Percentiles rank a stretch among this genome's conserved stretches.
Conservation (phyloP, 2,797 vertebrate genomes). For the Periophthalmus magnuspinnatus region DNA sequence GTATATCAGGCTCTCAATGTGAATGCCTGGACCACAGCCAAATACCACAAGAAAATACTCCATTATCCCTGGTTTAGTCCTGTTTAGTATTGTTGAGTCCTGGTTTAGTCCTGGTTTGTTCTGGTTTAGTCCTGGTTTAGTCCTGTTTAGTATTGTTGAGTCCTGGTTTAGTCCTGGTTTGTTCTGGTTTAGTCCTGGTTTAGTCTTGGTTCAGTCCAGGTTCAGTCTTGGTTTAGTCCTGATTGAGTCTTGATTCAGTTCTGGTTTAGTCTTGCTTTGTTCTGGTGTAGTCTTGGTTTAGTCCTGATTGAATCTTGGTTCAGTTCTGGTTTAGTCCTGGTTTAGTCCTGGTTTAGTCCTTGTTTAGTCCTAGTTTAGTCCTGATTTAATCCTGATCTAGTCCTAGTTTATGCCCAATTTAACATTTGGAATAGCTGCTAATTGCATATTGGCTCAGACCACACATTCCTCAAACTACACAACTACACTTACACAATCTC, state of each 20-base stretch:
- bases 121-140: neutral
- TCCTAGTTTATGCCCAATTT: neutral
- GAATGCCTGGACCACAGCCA: slow-evolving; percentile 57
- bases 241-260: too few species aligned
- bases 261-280: too few species aligned
- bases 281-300: too few species aligned
- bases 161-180: neutral
- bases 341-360: too few species aligned
- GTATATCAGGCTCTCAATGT: slow-evolving; percentile 45
- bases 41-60: slow-evolving; percentile 46
- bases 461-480: neutral
- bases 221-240: too few species aligned
- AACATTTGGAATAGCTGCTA: neutral
- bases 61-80: neutral
- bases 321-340: too few species aligned
- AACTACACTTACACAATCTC: neutral
- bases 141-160: neutral
- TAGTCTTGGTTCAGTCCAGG: too few species aligned
- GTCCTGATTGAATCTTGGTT: too few species aligned
- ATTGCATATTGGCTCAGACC: neutral
- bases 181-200: neutral
- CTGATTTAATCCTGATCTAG: neutral
- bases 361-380: too few species aligned
- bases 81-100: neutral
- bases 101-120: neutral